A percentile compares a stretch with the other conserved stretches of the same genome.
These are phyloP conservation scores for Butorides virescens DNA, from an alignment of 2,113 vertebrate genomes.

Conservation along the genomic window DNA sequence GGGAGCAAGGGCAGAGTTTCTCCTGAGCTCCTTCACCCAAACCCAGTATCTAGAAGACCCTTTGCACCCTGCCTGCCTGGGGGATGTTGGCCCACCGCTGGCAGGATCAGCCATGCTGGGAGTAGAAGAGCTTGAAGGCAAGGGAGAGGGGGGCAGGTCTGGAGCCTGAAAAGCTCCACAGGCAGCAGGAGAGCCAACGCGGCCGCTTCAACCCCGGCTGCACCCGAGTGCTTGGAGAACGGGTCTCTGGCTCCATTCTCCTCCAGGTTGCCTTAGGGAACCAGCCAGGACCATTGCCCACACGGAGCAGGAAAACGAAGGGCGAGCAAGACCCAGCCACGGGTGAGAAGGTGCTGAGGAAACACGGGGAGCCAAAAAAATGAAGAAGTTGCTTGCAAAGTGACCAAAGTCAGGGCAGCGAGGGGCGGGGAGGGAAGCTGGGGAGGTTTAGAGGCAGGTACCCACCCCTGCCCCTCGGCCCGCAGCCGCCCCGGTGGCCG, in stretches of 20 bases:
- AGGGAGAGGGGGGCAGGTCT: neutral
- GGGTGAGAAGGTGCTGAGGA: neutral
- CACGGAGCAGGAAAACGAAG: neutral
- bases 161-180: neutral
- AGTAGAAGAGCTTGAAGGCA: neutral
- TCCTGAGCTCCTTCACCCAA: neutral
- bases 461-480: neutral
- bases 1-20: neutral
- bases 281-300: fast-evolving
- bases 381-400: neutral
- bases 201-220: neutral
- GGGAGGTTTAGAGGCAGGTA: neutral
- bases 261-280: neutral
- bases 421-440: neutral
- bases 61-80: neutral
- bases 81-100: neutral
- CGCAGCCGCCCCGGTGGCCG: neutral
- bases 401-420: neutral
- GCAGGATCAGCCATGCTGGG: neutral
- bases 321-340: neutral
- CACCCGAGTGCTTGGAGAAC: neutral
- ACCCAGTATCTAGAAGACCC: neutral
- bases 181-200: neutral
- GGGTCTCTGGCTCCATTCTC: neutral
- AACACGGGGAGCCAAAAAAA: neutral